These are phyloP conservation scores for Rhea pennata DNA, from an alignment of 2,113 vertebrate species.

Conservation along the genomic window DNA sequence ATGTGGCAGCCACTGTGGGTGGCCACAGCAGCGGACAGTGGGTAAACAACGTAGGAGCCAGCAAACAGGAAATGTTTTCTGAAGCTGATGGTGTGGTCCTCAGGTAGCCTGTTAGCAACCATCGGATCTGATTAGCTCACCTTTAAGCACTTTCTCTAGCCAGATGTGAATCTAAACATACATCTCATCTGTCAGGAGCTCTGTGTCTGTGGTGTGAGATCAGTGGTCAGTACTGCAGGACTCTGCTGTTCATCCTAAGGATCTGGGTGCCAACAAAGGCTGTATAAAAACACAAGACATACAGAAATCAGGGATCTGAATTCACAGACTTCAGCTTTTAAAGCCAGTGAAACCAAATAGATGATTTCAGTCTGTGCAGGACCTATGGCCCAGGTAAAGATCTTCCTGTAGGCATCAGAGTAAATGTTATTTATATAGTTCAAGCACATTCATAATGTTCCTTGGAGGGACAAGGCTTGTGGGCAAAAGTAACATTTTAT, in stretches of 20 bases:
- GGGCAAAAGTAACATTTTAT: background rate
- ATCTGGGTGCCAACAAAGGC: background rate
- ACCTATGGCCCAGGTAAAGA: background rate
- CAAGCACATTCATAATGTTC: background rate
- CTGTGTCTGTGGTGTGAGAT: background rate
- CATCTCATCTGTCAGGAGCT: background rate
- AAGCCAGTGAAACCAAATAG: background rate
- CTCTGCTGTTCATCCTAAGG: background rate
- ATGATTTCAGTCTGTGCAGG: background rate
- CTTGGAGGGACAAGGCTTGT: background rate
- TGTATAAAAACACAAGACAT: background rate
- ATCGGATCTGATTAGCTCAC: background rate
- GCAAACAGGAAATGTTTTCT: background rate
- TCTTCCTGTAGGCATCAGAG: background rate
- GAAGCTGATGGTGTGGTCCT: background rate
- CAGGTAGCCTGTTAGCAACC: background rate
- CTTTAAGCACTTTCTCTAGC: background rate
- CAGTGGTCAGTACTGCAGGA: background rate
- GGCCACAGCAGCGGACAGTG: background rate
- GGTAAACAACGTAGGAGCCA: accelerated
- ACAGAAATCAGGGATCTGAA: background rate
- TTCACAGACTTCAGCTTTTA: background rate
- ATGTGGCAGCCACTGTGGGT: background rate
- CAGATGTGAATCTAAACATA: background rate
- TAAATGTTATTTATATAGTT: background rate